Evolutionary conservation across 2,888 invertebrate species (phyloP).

Genomic region (Amphipoea oculea): DNA sequence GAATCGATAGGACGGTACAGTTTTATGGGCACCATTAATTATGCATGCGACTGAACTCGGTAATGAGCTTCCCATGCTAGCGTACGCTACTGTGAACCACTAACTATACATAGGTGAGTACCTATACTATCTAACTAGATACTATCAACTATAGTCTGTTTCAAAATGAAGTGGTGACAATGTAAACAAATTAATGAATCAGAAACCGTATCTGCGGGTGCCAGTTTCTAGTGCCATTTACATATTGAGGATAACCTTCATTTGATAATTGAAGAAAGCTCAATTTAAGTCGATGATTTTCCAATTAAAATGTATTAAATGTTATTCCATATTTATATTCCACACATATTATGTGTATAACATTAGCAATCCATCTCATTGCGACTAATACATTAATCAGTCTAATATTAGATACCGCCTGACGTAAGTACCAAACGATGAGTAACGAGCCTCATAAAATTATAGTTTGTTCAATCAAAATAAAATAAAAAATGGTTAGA

Average conservation of each 20-base stretch:
- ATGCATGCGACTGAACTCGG: slow-evolving; percentile 69
- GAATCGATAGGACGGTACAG: slow-evolving; percentile 61
- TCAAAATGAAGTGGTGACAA: not conserved
- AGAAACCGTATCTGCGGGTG: not conserved
- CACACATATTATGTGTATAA: slow-evolving; percentile 74
- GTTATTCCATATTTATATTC: slow-evolving; percentile 77
- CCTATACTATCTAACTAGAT: not conserved
- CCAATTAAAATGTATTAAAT: no score
- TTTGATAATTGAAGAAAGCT: no score
- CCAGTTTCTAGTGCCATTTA: not conserved
- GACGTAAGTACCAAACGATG: slow-evolving; percentile 39
- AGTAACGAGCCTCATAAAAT: slow-evolving; percentile 61
- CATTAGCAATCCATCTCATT: slow-evolving; percentile 72
- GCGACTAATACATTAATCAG: slow-evolving; percentile 70
- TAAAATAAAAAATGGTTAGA: no score
- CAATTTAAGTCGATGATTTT: no score
- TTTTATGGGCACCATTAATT: slow-evolving; percentile 74
- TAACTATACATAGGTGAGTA: slow-evolving; percentile 14
- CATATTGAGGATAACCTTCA: not conserved
- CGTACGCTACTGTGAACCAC: slow-evolving; percentile 59
- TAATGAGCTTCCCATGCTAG: slow-evolving; percentile 70
- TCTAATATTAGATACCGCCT: slow-evolving; percentile 61
- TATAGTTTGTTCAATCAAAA: slow-evolving; percentile 57
- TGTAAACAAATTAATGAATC: not conserved
- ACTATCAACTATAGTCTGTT: not conserved